phyloP scores from a whole-genome alignment of 2,797 vertebrate species.

The Rhincodon typus region DNA sequence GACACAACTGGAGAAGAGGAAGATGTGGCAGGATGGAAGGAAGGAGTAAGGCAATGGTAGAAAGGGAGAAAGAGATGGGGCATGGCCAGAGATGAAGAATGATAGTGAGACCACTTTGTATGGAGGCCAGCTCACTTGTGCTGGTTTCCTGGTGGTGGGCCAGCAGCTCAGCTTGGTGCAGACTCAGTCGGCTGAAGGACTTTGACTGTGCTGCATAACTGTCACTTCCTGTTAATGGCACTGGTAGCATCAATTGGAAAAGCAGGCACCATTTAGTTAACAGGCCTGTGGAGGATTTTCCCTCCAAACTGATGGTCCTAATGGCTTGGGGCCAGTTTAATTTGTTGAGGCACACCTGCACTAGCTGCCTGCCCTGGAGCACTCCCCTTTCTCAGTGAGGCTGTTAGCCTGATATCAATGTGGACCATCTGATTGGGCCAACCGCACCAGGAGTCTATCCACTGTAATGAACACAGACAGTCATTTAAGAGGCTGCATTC shows the following conservation, averaged over 20 bases:
- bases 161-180: too few species aligned
- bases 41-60: too few species aligned
- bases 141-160: background rate
- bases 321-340: background rate
- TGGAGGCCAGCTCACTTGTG: background rate
- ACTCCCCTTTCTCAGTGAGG: background rate
- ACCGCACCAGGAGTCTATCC: background rate
- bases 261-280: too few species aligned
- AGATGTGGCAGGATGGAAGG: too few species aligned
- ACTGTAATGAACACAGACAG: background rate
- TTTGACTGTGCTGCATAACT: too few species aligned
- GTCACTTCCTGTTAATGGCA: too few species aligned
- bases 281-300: background rate
- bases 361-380: background rate
- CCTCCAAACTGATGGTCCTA: background rate
- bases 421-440: background rate
- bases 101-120: background rate
- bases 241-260: too few species aligned
- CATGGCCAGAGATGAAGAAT: background rate
- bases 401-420: background rate
- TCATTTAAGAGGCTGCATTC: background rate
- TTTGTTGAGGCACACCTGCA: background rate
- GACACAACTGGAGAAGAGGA: too few species aligned
- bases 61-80: too few species aligned
- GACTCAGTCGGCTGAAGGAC: too few species aligned